Conservation (phyloP, 2,888 invertebrate genomes). For the Leptarthrus brevirostris region DNA sequence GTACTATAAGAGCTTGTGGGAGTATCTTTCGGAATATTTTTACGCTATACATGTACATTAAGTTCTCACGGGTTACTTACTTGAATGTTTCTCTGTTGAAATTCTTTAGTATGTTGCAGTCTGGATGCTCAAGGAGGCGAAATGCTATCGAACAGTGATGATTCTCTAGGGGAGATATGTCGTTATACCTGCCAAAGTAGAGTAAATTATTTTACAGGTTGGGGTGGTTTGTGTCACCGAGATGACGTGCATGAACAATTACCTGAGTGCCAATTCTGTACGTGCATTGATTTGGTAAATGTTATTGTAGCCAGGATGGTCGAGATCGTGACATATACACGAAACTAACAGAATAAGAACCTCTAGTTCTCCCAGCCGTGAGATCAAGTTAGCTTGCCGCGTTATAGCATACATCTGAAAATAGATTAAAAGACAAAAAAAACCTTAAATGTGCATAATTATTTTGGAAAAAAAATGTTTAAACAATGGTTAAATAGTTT, state of each 20-base stretch:
- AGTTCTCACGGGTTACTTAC: conserved; percentile 60
- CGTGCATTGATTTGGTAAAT: conserved; percentile 86
- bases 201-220: not conserved
- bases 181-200: conserved; percentile 73
- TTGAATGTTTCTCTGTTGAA: conserved; percentile 73
- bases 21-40: not conserved
- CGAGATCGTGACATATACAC: conserved; percentile 84
- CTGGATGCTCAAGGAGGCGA: conserved; percentile 80
- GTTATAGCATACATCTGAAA: conserved; percentile 83
- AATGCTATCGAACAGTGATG: conserved; percentile 89
- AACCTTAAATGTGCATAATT: too few relatives aligned
- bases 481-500: too few relatives aligned
- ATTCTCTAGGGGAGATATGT: conserved; percentile 87
- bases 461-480: too few relatives aligned
- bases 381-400: conserved; percentile 77
- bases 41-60: too few relatives aligned
- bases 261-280: conserved; percentile 82
- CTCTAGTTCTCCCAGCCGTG: conserved; percentile 79
- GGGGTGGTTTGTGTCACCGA: not conserved
- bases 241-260: conserved; percentile 43
- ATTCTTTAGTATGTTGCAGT: conserved; percentile 82
- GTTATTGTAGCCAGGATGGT: conserved; percentile 82
- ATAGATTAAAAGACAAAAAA: too few relatives aligned
- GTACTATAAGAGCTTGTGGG: not conserved
- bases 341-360: conserved; percentile 81